Evolutionary conservation across 2,888 invertebrate genomes (phyloP).

Genomic region (Apamea anceps): DNA sequence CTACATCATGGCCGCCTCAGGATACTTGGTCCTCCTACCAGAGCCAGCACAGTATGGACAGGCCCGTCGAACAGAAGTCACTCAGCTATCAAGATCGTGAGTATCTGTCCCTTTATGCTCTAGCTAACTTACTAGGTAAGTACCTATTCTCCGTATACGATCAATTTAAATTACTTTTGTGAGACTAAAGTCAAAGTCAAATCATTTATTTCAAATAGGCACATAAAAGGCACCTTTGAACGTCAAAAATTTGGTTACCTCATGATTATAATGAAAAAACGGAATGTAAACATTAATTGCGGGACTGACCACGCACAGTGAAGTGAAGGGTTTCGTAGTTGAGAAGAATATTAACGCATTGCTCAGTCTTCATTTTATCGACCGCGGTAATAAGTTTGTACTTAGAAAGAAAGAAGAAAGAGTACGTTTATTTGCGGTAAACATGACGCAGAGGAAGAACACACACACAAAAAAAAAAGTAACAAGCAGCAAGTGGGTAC

Average conservation of each 20-base stretch:
- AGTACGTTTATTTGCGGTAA: not conserved
- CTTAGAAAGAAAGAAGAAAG: not conserved
- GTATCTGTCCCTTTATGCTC: constrained; percentile 22
- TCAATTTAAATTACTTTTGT: not conserved
- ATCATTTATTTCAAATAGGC: too few relatives aligned
- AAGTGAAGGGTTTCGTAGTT: not conserved
- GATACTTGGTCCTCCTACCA: constrained; percentile 62
- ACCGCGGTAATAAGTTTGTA: not conserved
- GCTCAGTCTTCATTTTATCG: not conserved
- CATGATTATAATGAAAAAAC: not conserved
- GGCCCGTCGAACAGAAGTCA: constrained; percentile 60
- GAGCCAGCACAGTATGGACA: constrained; percentile 39
- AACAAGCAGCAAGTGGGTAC: too few relatives aligned
- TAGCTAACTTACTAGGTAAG: not conserved
- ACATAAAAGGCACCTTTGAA: too few relatives aligned
- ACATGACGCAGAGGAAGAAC: too few relatives aligned
- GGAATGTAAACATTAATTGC: not conserved
- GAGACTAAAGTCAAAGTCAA: too few relatives aligned
- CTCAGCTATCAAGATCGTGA: constrained; percentile 74
- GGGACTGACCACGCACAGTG: too few relatives aligned
- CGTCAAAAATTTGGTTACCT: not conserved
- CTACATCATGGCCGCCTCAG: constrained; percentile 67
- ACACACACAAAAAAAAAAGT: too few relatives aligned
- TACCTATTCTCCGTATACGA: not conserved
- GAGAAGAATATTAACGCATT: not conserved